Conservation (phyloP, 1,140 invertebrate species). For the Brachionus asplanchnoidis region DNA sequence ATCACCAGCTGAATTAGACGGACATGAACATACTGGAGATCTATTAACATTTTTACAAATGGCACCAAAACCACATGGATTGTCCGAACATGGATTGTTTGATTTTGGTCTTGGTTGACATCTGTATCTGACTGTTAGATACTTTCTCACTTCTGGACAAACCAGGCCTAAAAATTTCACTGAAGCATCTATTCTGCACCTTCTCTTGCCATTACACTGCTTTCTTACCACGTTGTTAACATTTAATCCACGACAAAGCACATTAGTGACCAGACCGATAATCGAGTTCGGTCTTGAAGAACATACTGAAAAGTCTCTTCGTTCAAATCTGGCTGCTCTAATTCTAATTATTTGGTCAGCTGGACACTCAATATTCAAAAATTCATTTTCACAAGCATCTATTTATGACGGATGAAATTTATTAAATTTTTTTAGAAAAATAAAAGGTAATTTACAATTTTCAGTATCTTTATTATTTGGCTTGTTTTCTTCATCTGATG, state of each 20-base stretch:
- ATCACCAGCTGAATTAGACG: background rate
- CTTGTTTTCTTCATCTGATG: background rate
- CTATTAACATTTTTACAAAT: background rate
- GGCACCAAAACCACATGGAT: constrained; percentile 29
- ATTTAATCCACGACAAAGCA: background rate
- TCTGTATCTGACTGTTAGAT: background rate
- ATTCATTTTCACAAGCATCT: background rate
- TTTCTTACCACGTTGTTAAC: background rate
- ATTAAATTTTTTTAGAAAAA: too few species aligned
- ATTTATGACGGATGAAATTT: too few species aligned
- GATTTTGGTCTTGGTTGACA: background rate
- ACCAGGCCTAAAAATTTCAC: background rate
- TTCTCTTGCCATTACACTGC: background rate
- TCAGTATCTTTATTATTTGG: too few species aligned
- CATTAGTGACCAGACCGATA: background rate
- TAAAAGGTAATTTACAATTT: too few species aligned
- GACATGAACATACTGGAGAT: constrained; percentile 9
- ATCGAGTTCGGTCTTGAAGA: background rate
- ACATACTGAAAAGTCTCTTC: background rate
- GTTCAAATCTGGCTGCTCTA: background rate
- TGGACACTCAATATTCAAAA: background rate
- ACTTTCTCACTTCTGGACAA: background rate
- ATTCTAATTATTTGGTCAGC: background rate
- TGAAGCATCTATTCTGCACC: background rate
- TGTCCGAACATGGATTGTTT: background rate